Conservation (phyloP, 2,113 vertebrate genomes). For the Tautogolabrus adspersus region DNA sequence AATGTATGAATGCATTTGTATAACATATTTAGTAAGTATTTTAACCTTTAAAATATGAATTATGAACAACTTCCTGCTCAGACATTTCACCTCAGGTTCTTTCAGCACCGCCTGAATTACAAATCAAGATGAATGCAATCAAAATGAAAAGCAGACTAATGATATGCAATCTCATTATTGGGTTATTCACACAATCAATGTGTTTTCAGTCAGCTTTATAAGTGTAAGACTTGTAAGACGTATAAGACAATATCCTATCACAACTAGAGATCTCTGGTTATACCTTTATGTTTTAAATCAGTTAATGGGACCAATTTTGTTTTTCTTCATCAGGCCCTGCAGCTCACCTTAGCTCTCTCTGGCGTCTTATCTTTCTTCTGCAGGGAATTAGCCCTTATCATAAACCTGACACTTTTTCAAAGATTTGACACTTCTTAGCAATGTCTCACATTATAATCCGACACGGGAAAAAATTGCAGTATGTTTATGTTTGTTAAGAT, state of each 20-base stretch:
- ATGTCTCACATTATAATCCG: conserved; percentile 4
- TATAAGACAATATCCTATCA: too few species aligned
- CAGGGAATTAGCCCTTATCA: conserved; percentile 56
- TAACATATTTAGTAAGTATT: not conserved
- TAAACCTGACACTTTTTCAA: conserved; percentile 23
- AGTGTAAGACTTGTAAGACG: not conserved
- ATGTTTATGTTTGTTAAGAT: not conserved
- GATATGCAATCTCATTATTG: conserved; percentile 4
- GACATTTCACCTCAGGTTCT: not conserved
- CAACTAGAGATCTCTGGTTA: too few species aligned
- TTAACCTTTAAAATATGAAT: not conserved
- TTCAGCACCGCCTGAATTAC: conserved; percentile 18
- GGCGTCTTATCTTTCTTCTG: conserved; percentile 63
- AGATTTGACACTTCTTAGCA: conserved; percentile 23
- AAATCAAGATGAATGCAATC: conserved; percentile 33
- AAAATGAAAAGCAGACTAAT: conserved; percentile 31
- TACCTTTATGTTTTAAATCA: too few species aligned
- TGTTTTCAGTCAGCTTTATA: not conserved
- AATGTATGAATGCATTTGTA: not conserved
- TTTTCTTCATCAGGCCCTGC: conserved; percentile 30
- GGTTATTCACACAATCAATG: not conserved
- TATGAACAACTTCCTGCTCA: not conserved
- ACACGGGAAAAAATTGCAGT: not conserved
- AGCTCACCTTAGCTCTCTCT: conserved; percentile 28
- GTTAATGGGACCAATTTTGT: not conserved